Base-by-base conservation (phyloP, 1,140 invertebrate species). In the Phthorimaea operculella region DNA sequence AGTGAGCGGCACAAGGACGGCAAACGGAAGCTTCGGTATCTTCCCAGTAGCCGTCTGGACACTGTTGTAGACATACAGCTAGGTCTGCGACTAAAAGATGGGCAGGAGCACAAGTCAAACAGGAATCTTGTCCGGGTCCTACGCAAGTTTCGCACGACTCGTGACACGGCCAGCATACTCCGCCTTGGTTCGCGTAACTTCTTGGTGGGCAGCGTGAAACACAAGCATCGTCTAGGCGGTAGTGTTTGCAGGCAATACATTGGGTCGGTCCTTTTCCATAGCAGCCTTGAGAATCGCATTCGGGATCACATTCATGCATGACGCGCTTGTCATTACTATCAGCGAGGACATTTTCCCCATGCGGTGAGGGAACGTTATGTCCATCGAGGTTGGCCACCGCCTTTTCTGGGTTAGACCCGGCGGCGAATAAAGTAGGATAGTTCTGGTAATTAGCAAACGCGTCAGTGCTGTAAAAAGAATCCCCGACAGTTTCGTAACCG, bases 31-130 rank as follows among this genome's bases (percentile, higher is more conserved):
- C 89, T 17, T 90, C 88, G 14, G 86, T 88, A 80, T 94, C 92
- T 85, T 94, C 93, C 77, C 90, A 95, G 68, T 95, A 96, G 39
- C 93, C 93, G 68, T 95, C 93, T 0, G 93, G 93, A 71, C 94
- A 96, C 65, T 93, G 90, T 69, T 94, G 92, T 42, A 95, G 77
- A 62, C 93, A 94, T 2, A 94, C 90, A 36, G 92, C 92, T 39
- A 94, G 83, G 86, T 94, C 93, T 4, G 90, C 90, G 52, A 94
- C 90, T 70, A 92, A 86, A 14, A 94, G 86, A 74, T 94, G 91
- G 45, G 92, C 91, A 4, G 92, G 92, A 0, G 92, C 92, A 80
- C 93, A 95, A 8, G 92, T 91, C 3, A 94, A 83, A 72, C 93
- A 95, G 42, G 91, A 92, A 68, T 94, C 92, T 65, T 93, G 92